phyloP scores from a whole-genome alignment of 2,888 invertebrate genomes.

The Tribolium freemani region DNA sequence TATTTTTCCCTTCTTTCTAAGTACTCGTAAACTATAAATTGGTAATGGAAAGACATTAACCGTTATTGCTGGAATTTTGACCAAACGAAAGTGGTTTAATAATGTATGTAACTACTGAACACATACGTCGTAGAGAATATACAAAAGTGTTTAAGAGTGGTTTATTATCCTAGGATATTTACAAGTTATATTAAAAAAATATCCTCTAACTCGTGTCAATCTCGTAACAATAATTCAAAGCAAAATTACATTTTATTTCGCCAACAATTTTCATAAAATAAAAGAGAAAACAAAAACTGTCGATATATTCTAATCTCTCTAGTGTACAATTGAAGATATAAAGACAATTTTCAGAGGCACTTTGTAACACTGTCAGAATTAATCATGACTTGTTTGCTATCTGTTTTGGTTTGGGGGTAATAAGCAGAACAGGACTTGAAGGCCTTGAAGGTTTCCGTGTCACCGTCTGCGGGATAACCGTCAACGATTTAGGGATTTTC shows the following conservation, averaged over 20 bases:
- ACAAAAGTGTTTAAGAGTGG: conserved; percentile 18
- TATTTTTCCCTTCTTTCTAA: conserved; percentile 14
- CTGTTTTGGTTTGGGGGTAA: conserved; percentile 56
- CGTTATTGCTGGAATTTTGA: conserved; percentile 38
- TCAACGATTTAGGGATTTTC: conserved; percentile 85
- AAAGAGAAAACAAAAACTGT: conserved; percentile 42
- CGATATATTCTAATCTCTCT: conserved; percentile 32
- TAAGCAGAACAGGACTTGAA: conserved; percentile 61
- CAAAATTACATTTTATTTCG: conserved; percentile 49
- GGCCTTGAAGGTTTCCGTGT: conserved; percentile 60
- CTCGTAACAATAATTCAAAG: conserved; percentile 45
- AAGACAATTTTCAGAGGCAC: conserved; percentile 54
- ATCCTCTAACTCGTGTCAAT: conserved; percentile 38
- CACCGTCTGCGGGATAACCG: conserved; percentile 82
- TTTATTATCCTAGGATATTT: conserved; percentile 32
- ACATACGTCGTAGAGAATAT: conserved; percentile 32
- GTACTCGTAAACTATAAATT: conserved; percentile 14
- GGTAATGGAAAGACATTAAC: conserved; percentile 14
- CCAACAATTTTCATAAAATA: conserved; percentile 49
- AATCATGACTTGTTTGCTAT: conserved; percentile 61
- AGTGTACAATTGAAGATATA: conserved; percentile 34
- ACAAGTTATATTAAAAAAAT: conserved; percentile 44
- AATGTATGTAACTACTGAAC: conserved; percentile 24
- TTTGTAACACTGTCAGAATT: conserved; percentile 59
- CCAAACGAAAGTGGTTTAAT: background rate